Base-by-base conservation (phyloP, 2,888 invertebrate species). In the Drosophila neonasuta region DNA sequence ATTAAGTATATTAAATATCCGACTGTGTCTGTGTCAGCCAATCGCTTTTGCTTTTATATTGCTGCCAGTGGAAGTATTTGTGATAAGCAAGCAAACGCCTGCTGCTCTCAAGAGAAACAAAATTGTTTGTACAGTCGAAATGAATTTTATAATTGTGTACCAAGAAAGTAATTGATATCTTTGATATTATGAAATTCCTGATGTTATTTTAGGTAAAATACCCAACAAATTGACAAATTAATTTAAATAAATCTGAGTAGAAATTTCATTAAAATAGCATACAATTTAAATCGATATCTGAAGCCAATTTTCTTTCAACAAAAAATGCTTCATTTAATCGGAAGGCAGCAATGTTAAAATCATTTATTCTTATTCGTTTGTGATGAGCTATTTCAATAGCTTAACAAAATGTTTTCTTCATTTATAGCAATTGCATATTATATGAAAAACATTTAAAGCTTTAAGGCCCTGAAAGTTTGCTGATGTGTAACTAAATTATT, bases 21-120 rank as follows among this genome's bases (percentile, higher is more conserved):
- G 32, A 24, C 32, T 32, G 7, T 15, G 32, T 34, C 32, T 32
- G 8, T 15, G 13, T 44, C 17, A 34, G 20, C 2, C 32, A 55
- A 24, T 32, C 9, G 45, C 8, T 30, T 52, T 30, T 44, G n/a
- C 36, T 20, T 20, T 1, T n/a, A 7, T 29, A 36, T 41, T 41
- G 15, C 13, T 41, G 8, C 13, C 15, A 41, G 15, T 13, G 6
- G 2, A 8, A 41, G 39, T 15, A 15, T 41, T 15, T 36, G 13
- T 34, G 32, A 51, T 24, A 13, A 15, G 1, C 24, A 17, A 34
- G 11, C 20, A 24, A 68, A 30, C n/a, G 64, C 64, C 73, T 64
- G 61, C 63, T 74, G n/a, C 29, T 24, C 29, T 24, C 41, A 13
- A 13, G 10, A 11, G n/a, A 5, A 3, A 3, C 10, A 39, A 56